Percentiles rank a stretch among this genome's conserved stretches.
Conservation (phyloP, 2,797 vertebrate genomes). For the Micrastur ruficollis region DNA sequence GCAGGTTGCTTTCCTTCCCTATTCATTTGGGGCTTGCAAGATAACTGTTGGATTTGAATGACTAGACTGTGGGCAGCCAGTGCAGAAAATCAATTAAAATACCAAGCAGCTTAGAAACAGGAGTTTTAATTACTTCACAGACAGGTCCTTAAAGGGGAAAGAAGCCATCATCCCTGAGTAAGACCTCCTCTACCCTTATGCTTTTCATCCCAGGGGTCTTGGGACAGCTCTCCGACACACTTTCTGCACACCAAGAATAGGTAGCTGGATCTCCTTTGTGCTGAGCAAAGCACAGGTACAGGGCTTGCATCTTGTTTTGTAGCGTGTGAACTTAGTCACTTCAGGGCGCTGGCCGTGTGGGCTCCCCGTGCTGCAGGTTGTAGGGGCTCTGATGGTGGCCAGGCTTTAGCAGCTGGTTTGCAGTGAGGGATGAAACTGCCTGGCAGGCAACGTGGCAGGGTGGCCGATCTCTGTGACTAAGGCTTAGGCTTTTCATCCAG, state of each 20-base stretch:
- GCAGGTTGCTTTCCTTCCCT: background rate
- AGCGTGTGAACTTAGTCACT: background rate
- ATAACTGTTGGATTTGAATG: background rate
- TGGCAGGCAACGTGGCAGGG: background rate
- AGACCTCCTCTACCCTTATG: background rate
- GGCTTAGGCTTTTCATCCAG: background rate
- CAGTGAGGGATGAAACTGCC: background rate
- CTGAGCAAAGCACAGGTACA: background rate
- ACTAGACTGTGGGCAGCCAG: slow-evolving; percentile 27
- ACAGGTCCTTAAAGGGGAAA: slow-evolving; percentile 5
- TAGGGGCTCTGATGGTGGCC: background rate
- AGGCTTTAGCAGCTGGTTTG: background rate
- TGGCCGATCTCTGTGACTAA: background rate
- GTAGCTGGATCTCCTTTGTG: background rate
- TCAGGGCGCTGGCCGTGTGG: accelerated
- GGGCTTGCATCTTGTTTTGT: accelerated
- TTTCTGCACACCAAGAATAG: background rate
- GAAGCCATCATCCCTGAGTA: background rate
- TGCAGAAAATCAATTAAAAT: slow-evolving; percentile 68
- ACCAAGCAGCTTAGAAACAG: slow-evolving; percentile 52
- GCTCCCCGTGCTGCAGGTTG: background rate
- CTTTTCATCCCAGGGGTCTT: background rate
- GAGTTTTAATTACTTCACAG: slow-evolving; percentile 51
- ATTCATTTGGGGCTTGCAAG: background rate
- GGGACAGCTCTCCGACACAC: accelerated